These are phyloP conservation scores for Pseudococcus longispinus DNA, from an alignment of 2,888 invertebrate species.

Conservation along the genomic window DNA sequence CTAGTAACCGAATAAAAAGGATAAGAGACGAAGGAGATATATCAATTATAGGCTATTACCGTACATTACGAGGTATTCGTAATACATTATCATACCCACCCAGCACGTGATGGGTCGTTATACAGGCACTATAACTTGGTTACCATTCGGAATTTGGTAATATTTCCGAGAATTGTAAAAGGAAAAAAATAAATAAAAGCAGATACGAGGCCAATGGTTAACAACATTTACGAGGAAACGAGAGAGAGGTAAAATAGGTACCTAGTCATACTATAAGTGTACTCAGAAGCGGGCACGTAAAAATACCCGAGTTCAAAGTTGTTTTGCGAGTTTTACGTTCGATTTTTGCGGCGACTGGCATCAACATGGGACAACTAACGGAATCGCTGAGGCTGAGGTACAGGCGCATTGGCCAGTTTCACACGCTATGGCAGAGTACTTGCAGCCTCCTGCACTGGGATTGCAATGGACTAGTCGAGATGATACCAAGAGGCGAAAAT, in stretches of 20 bases:
- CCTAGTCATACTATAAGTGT: background rate
- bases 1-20: background rate
- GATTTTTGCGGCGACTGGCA: background rate
- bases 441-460: background rate
- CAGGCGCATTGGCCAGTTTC: background rate
- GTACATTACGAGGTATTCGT: slow-evolving; percentile 11
- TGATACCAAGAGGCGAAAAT: background rate
- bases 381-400: background rate
- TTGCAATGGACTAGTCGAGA: background rate
- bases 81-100: slow-evolving; percentile 3
- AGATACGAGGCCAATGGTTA: background rate
- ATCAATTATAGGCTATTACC: background rate
- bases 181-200: background rate
- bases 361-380: background rate
- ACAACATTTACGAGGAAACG: background rate
- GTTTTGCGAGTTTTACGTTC: background rate
- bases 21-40: background rate
- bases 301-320: background rate
- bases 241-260: background rate
- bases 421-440: background rate
- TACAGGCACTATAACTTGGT: background rate
- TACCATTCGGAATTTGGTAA: background rate
- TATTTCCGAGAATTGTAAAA: background rate
- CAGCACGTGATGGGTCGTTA: background rate
- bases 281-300: background rate